Percentiles rank a stretch among this genome's conserved stretches.
phyloP scores from a whole-genome alignment of 2,113 vertebrate genomes.

The Hippocampus mohnikei region DNA sequence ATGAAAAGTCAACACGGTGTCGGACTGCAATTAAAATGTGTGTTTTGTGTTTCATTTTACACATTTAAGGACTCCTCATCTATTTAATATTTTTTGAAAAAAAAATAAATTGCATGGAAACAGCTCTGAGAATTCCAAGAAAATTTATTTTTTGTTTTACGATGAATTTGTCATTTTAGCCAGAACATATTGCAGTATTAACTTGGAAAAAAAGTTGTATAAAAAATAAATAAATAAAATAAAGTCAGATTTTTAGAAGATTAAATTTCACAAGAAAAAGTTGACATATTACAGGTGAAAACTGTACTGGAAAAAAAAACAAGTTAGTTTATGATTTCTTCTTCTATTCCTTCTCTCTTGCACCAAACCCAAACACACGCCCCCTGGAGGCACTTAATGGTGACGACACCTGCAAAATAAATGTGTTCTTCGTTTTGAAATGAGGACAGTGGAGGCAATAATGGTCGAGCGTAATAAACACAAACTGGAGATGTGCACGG shows the following conservation, averaged over 20 bases:
- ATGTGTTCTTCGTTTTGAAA: not conserved
- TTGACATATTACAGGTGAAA: not conserved
- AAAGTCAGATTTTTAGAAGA: not conserved
- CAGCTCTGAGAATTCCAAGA: too few species aligned
- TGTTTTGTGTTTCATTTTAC: not conserved
- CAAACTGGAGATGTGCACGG: constrained; percentile 1
- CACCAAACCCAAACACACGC: not conserved
- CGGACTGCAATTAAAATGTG: not conserved
- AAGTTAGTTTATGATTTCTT: not conserved
- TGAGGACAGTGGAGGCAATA: constrained; percentile 7
- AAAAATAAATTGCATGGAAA: too few species aligned
- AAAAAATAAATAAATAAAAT: too few species aligned
- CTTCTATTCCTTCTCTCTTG: not conserved
- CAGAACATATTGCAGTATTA: too few species aligned
- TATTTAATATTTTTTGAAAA: too few species aligned
- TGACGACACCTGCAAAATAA: constrained; percentile 2
- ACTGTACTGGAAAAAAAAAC: not conserved
- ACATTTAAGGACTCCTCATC: too few species aligned
- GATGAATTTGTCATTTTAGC: too few species aligned
- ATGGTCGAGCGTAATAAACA: constrained; percentile 14
- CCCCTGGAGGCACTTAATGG: not conserved
- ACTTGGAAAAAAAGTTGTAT: too few species aligned
- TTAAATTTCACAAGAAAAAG: not conserved
- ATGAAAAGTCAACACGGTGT: not conserved
- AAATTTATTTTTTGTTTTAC: too few species aligned